phyloP scores from a whole-genome alignment of 2,113 vertebrate genomes.

The Aix galericulata region DNA sequence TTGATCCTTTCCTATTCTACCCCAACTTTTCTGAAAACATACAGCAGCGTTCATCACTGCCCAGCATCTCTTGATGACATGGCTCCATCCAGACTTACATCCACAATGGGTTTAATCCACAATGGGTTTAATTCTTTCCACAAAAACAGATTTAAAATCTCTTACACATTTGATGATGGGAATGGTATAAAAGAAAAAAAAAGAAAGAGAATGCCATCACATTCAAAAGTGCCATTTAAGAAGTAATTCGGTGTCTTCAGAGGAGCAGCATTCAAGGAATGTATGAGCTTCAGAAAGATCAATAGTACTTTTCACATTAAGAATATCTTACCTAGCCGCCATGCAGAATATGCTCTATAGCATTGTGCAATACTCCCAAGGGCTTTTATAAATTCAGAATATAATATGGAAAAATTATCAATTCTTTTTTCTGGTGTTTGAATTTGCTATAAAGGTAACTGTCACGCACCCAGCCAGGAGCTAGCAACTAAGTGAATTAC shows the following conservation, averaged over 20 bases:
- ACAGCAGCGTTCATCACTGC: not conserved
- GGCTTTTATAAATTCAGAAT: not conserved
- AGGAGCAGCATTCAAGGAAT: not conserved
- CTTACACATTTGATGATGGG: not conserved
- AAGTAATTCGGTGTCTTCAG: not conserved
- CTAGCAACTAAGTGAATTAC: not conserved
- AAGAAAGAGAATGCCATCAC: not conserved
- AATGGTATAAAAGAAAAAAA: not conserved
- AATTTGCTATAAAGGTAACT: not conserved
- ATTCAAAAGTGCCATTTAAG: not conserved
- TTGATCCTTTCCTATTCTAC: not conserved
- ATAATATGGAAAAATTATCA: not conserved
- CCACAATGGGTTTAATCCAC: not conserved
- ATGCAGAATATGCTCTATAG: not conserved
- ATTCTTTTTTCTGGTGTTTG: not conserved
- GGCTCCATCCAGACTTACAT: not conserved
- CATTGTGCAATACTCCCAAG: not conserved
- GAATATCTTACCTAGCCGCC: not conserved
- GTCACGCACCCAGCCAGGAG: not conserved
- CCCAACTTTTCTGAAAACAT: not conserved
- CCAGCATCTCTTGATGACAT: not conserved
- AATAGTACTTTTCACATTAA: not conserved
- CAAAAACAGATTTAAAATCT: not conserved
- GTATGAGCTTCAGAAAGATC: not conserved
- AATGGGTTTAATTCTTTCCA: not conserved